Conservation (phyloP, 2,113 vertebrate genomes). For the Coreoperca whiteheadi region DNA sequence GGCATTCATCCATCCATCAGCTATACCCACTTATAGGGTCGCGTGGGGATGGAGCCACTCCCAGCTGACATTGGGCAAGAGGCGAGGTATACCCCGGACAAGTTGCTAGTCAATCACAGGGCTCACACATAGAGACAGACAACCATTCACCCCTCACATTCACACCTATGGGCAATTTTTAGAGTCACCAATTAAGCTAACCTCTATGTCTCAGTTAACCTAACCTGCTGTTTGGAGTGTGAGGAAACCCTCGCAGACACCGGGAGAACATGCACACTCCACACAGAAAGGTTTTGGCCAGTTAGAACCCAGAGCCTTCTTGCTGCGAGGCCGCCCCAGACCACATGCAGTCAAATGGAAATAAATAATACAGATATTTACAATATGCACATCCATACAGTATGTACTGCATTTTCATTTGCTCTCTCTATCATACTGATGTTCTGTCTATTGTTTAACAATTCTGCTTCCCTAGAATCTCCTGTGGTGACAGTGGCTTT, state of each 20-base stretch:
- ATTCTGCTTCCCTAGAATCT: slow-evolving; percentile 81
- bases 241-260: neutral
- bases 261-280: no score
- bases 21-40: neutral
- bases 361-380: neutral
- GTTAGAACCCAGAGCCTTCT: no score
- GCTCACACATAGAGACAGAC: neutral
- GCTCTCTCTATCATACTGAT: neutral
- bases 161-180: neutral
- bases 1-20: neutral
- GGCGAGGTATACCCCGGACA: neutral
- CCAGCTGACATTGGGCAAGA: neutral
- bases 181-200: neutral
- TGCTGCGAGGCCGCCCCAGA: no score
- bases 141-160: neutral
- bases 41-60: neutral
- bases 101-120: neutral
- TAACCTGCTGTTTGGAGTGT: neutral
- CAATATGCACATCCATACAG: neutral
- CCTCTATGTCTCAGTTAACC: neutral
- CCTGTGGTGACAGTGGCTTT: slow-evolving; percentile 87
- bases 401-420: neutral
- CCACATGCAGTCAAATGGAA: neutral
- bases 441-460: neutral
- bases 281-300: no score